Base-by-base conservation (phyloP, 2,113 vertebrate species). In the Ancistrus triradiatus region DNA sequence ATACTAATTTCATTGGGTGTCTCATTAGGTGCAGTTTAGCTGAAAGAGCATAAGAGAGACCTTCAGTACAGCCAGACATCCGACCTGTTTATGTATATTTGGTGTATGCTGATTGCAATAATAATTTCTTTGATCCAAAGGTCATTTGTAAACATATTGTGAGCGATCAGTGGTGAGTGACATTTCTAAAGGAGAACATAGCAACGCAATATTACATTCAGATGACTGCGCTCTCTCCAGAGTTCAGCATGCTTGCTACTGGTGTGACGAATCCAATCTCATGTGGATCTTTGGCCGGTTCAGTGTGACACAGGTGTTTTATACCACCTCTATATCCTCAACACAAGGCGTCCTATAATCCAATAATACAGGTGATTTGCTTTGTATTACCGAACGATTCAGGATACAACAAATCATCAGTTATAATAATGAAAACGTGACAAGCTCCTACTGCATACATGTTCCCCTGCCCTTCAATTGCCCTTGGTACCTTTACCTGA, bases 1-100 rank as follows among this genome's bases (percentile, higher is more conserved):
- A 87, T 87, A 85, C 87, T 81, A 84, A 83, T 84, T 88, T 84
- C 79, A 84, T 83, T 85, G 80, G 70, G 42, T 69, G 78, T 77
- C 72, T 83, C 73, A 76, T 71, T 51, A 61, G 76, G 78, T 77
- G 75, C 70, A 67, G 74, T 43, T 31, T 17, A 6, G 68, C 76
- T 60, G 69, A 59, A 61, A 87, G 84, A 85, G 82, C 79, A 85
- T 85, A 84, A 76, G 63, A 83, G 82, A 84, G 80, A 73, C 77
- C 80, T 77, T 81, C 81, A 82, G 70, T 72, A 74, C 33, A 13
- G 8, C 69, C 74, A 76, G 49, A 61, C 33, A 51, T 52, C 43
- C 15, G 21, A 18, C 31, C n/a, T n/a, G 43, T 47, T 64, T 27
- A 21, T 58, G n/a, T 11, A 27, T 47, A 38, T 22, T 56, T 44